A percentile compares a stretch with the other conserved stretches of the same genome.
Conservation (phyloP, 2,888 invertebrate species). For the Tiliacea citrago region DNA sequence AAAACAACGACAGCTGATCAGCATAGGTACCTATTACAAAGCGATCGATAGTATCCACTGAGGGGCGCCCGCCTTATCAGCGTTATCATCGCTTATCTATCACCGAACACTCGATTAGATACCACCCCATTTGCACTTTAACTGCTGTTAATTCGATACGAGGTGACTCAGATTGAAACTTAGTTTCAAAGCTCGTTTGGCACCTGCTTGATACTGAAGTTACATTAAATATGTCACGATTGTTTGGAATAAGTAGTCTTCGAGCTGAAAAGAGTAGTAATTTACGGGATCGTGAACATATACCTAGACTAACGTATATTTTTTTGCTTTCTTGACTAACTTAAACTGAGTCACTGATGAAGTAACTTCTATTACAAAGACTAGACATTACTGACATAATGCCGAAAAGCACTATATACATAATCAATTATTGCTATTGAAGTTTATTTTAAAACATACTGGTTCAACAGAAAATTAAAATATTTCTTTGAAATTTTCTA, state of each 20-base stretch:
- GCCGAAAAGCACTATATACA: too few relatives aligned
- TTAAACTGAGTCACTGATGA: not conserved
- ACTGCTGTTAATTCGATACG: constrained; percentile 57
- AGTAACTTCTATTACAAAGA: not conserved
- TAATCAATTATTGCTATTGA: not conserved
- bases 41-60: constrained; percentile 40
- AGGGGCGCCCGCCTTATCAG: constrained; percentile 54
- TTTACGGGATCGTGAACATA: not conserved
- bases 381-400: not conserved
- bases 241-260: not conserved
- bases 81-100: constrained; percentile 38
- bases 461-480: not conserved
- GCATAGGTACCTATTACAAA: constrained; percentile 16
- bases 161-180: constrained; percentile 46
- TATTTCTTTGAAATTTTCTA: not conserved
- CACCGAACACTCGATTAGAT: constrained; percentile 46
- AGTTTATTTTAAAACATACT: not conserved
- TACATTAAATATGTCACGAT: not conserved
- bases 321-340: not conserved
- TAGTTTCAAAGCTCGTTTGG: constrained; percentile 14
- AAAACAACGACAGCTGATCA: constrained; percentile 50
- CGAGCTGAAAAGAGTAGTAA: too few relatives aligned
- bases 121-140: constrained; percentile 43
- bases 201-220: not conserved
- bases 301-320: not conserved